Conservation (phyloP, 2,797 vertebrate species). For the Neosalanx taihuensis region DNA sequence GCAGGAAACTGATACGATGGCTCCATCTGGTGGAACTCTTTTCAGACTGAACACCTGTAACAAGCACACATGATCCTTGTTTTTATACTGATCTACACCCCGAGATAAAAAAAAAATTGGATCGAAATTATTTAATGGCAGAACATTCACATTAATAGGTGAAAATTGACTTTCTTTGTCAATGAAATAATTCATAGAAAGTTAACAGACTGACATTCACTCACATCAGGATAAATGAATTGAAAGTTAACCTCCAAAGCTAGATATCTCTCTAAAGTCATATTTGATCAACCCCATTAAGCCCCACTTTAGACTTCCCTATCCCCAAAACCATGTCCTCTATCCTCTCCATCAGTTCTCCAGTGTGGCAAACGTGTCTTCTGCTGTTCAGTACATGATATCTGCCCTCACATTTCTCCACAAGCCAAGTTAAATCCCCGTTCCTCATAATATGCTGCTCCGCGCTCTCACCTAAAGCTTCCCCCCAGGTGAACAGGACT, state of each 20-base stretch:
- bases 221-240: too few species aligned
- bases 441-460: constrained; percentile 70
- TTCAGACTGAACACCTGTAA: constrained; percentile 6
- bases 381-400: constrained; percentile 58
- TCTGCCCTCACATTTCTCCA: constrained; percentile 60
- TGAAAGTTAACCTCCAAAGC: too few species aligned
- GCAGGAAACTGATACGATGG: constrained; percentile 45
- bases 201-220: not conserved
- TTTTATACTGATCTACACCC: not conserved
- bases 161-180: not conserved
- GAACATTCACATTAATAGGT: not conserved
- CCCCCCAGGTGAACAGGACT: constrained; percentile 71
- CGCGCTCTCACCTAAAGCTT: constrained; percentile 60
- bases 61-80: too few species aligned
- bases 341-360: constrained; percentile 60
- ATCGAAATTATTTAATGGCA: too few species aligned
- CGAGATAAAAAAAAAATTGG: not conserved
- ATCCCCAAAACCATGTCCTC: constrained; percentile 47
- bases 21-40: constrained; percentile 61
- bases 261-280: too few species aligned
- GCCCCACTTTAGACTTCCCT: not conserved
- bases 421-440: constrained; percentile 55
- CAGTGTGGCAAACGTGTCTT: constrained; percentile 29
- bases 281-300: not conserved
- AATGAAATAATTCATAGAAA: not conserved